phyloP scores from a whole-genome alignment of 2,797 vertebrate genomes.

The Sebastes matsubarae region DNA sequence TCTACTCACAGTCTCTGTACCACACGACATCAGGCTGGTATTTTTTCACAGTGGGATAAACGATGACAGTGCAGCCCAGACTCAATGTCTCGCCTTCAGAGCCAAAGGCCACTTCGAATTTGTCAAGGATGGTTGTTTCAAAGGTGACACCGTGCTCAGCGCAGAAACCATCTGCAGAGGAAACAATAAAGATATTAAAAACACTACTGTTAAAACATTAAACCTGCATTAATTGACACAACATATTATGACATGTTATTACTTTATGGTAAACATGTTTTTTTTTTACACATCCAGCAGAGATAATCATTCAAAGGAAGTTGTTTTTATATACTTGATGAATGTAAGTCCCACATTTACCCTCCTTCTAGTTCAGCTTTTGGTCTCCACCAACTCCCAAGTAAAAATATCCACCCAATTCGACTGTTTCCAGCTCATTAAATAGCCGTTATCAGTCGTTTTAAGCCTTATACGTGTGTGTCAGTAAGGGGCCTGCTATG shows the following conservation, averaged over 20 bases:
- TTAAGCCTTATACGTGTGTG: too few species aligned
- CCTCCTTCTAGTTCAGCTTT: background rate
- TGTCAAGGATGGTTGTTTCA: constrained; percentile 91
- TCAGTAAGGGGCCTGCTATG: too few species aligned
- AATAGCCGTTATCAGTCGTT: too few species aligned
- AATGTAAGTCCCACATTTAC: background rate
- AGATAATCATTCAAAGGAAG: background rate
- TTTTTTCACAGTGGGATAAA: constrained; percentile 93
- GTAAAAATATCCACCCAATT: background rate
- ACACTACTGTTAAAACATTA: background rate
- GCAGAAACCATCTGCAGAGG: constrained; percentile 85
- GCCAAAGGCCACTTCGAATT: constrained; percentile 94
- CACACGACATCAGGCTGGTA: constrained; percentile 95
- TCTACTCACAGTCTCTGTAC: constrained; percentile 86
- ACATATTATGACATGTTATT: background rate
- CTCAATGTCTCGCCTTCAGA: constrained; percentile 94
- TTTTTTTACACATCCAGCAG: background rate
- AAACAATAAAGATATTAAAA: background rate
- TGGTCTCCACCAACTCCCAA: background rate
- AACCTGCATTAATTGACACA: background rate
- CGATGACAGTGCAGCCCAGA: constrained; percentile 92
- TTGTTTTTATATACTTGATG: background rate
- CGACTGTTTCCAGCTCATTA: accelerated
- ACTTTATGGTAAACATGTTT: background rate
- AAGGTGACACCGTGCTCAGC: constrained; percentile 93